Conservation (phyloP, 2,797 vertebrate species). For the Dendrocincla tyrannina region DNA sequence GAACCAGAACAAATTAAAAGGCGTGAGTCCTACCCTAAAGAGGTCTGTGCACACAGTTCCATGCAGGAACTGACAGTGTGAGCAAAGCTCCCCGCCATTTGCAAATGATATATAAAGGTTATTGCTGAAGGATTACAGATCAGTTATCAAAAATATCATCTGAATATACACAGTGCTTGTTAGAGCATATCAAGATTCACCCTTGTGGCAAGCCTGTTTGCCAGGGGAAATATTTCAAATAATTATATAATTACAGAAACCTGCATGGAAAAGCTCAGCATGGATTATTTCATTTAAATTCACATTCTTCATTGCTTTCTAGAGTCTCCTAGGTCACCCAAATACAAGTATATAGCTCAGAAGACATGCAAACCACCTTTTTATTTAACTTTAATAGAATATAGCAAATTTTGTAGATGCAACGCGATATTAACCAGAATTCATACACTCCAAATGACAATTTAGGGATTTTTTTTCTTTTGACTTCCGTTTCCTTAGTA, state of each 20-base stretch:
- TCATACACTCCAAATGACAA: not conserved
- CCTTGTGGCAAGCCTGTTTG: not conserved
- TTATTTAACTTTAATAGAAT: not conserved
- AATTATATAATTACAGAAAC: not conserved
- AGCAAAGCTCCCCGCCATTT: not conserved
- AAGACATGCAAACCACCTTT: not conserved
- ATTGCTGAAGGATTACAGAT: not conserved
- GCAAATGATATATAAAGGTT: not conserved
- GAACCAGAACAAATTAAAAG: not conserved
- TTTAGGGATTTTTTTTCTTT: not conserved
- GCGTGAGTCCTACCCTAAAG: accelerated
- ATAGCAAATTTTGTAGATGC: not conserved
- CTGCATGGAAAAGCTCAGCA: not conserved
- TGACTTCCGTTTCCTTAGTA: not conserved
- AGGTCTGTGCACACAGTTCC: not conserved
- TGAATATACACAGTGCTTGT: not conserved
- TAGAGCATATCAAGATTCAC: not conserved
- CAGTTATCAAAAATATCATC: not conserved
- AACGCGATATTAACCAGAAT: not conserved
- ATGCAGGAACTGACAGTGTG: accelerated
- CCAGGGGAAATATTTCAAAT: not conserved
- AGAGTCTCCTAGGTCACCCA: not conserved
- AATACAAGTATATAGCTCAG: not conserved
- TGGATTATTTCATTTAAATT: not conserved
- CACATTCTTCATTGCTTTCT: not conserved